Conservation (phyloP, 2,113 vertebrate genomes). For the Dicentrarchus labrax region DNA sequence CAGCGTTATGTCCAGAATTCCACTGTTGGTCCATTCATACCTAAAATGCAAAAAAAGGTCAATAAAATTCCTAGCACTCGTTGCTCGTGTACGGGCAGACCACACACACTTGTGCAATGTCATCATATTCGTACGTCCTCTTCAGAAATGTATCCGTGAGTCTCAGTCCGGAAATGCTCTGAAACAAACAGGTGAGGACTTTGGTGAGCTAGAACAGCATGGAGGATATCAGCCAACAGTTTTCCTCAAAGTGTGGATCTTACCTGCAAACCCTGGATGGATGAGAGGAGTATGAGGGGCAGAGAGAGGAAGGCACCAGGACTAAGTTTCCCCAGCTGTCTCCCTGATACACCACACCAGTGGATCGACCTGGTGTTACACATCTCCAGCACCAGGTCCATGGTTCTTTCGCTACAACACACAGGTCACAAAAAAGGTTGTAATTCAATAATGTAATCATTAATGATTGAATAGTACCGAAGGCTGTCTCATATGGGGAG, state of each 20-base stretch:
- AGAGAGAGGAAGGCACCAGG: slow-evolving; percentile 93
- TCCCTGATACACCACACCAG: slow-evolving; percentile 97
- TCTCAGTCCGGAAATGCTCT: slow-evolving; percentile 96
- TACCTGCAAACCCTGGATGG: slow-evolving; percentile 96
- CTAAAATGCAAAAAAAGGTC: slow-evolving; percentile 57
- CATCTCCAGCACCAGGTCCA: slow-evolving; percentile 98
- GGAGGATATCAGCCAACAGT: too few species aligned
- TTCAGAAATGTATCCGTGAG: slow-evolving; percentile 97
- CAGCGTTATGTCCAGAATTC: slow-evolving; percentile 50
- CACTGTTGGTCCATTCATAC: slow-evolving; percentile 80
- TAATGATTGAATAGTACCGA: neutral
- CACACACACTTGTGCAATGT: slow-evolving; percentile 97
- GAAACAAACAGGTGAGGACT: slow-evolving; percentile 35
- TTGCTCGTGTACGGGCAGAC: slow-evolving; percentile 89
- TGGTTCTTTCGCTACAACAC: slow-evolving; percentile 93
- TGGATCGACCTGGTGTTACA: slow-evolving; percentile 95
- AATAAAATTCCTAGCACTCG: slow-evolving; percentile 79
- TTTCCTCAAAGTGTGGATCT: neutral
- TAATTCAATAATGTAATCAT: neutral
- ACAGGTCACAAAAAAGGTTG: neutral
- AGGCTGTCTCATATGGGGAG: neutral
- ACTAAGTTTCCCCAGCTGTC: slow-evolving; percentile 94
- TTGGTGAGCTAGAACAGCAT: neutral
- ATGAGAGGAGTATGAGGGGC: slow-evolving; percentile 92
- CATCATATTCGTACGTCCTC: slow-evolving; percentile 98